These are phyloP conservation scores for Masnerella sp. DNA, from an alignment of 2,888 invertebrate genomes.

Conservation along the genomic window DNA sequence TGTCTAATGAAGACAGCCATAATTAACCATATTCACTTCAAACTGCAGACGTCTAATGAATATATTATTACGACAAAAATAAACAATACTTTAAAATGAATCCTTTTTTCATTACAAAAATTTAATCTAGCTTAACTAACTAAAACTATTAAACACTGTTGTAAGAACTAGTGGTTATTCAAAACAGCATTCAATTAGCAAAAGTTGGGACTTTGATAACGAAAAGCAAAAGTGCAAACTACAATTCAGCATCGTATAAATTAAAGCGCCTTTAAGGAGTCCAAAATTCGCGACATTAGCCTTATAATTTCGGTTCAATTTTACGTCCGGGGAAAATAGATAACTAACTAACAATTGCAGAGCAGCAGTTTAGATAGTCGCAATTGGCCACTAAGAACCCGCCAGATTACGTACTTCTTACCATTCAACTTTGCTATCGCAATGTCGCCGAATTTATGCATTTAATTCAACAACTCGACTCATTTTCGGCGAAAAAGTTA, in stretches of 20 bases:
- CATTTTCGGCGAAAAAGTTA: too few relatives aligned
- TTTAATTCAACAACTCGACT: too few relatives aligned
- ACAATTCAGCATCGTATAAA: slow-evolving; percentile 3
- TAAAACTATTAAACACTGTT: too few relatives aligned
- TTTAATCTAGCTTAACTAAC: too few relatives aligned
- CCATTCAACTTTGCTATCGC: slow-evolving; percentile 44
- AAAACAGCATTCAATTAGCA: neutral
- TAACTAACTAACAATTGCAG: slow-evolving; percentile 50
- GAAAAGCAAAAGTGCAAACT: neutral
- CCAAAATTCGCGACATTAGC: slow-evolving; percentile 4
- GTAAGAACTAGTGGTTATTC: neutral
- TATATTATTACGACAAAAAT: too few relatives aligned
- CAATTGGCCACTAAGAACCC: slow-evolving; percentile 44
- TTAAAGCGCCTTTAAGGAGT: slow-evolving; percentile 1
- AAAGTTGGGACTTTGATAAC: slow-evolving; percentile 7
- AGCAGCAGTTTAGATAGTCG: slow-evolving; percentile 46
- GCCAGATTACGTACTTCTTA: slow-evolving; percentile 46
- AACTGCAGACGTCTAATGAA: too few relatives aligned
- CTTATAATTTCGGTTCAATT: slow-evolving; percentile 24
- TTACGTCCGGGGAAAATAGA: slow-evolving; percentile 22
- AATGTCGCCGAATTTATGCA: too few relatives aligned
- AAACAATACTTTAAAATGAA: too few relatives aligned
- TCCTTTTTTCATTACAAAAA: too few relatives aligned
- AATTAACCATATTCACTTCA: slow-evolving; percentile 6
- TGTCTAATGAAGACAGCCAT: slow-evolving; percentile 9